Evolutionary conservation across 2,113 vertebrate species (phyloP).

Genomic region (Paralichthys olivaceus): DNA sequence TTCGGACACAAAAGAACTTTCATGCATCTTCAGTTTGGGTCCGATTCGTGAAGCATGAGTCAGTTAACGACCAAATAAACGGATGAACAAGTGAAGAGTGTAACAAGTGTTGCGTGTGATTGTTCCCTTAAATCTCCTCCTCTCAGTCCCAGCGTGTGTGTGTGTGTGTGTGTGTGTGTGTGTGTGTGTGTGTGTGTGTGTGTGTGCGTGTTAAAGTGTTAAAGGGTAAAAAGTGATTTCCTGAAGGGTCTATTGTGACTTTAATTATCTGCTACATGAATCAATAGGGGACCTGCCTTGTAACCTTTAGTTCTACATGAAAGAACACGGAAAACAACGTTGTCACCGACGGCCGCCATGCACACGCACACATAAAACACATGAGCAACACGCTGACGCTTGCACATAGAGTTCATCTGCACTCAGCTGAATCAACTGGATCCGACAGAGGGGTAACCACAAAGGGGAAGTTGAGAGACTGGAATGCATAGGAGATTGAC

Average conservation of each 20-base stretch:
- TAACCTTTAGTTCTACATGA: slow-evolving; percentile 54
- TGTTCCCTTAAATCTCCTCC: neutral
- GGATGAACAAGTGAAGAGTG: neutral
- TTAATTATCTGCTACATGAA: slow-evolving; percentile 60
- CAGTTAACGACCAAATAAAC: neutral
- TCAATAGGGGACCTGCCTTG: slow-evolving; percentile 40
- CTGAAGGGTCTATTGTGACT: slow-evolving; percentile 41
- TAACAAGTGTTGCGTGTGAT: neutral
- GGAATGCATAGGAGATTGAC: slow-evolving; percentile 13
- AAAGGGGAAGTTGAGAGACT: slow-evolving; percentile 30
- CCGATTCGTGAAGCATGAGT: neutral
- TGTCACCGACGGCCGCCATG: slow-evolving; percentile 7
- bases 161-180: neutral
- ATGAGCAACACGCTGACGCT: neutral
- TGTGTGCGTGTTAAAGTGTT: neutral
- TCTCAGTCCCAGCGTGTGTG: neutral
- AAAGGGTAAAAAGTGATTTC: slow-evolving; percentile 19
- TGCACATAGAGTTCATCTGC: neutral
- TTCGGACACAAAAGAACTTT: no score
- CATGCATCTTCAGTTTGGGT: no score
- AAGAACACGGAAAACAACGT: slow-evolving; percentile 32
- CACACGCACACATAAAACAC: neutral
- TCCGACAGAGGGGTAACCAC: slow-evolving; percentile 33
- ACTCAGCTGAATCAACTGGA: slow-evolving; percentile 19
- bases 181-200: neutral